phyloP scores from a whole-genome alignment of 2,888 invertebrate species.

The Chironomus tentans region DNA sequence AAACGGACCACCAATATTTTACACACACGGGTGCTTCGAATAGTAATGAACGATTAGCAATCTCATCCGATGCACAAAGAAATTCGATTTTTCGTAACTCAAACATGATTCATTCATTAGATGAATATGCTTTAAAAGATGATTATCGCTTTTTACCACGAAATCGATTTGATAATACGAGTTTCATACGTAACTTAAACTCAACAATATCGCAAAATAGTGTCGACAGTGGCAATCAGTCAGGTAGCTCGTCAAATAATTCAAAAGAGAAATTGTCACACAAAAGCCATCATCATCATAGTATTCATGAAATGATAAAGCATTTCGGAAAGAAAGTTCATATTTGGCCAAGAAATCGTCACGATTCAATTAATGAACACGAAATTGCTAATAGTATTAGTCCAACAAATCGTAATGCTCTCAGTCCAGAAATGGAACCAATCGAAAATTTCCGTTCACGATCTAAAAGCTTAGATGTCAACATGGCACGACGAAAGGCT shows the following conservation, averaged over 20 bases:
- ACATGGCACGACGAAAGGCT: conserved; percentile 47
- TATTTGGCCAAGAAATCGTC: conserved; percentile 57
- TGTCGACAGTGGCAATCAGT: conserved; percentile 27
- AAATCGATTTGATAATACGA: conserved; percentile 36
- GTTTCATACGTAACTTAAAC: conserved; percentile 38
- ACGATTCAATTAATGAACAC: conserved; percentile 38
- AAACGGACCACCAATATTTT: conserved; percentile 41
- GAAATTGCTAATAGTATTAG: conserved; percentile 42
- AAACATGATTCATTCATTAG: conserved; percentile 36
- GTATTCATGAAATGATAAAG: conserved; percentile 67
- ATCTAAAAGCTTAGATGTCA: conserved; percentile 67
- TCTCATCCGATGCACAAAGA: conserved; percentile 33
- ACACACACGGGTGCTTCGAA: conserved; percentile 39
- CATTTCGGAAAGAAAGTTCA: conserved; percentile 67
- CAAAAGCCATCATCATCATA: conserved; percentile 52
- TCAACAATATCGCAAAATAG: conserved; percentile 30
- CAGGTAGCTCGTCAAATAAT: background rate
- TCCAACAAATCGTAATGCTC: conserved; percentile 35
- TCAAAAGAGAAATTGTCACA: conserved; percentile 16
- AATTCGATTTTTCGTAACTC: conserved; percentile 37
- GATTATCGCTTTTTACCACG: conserved; percentile 32
- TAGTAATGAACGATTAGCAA: conserved; percentile 36
- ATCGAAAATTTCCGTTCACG: conserved; percentile 60
- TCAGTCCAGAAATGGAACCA: conserved; percentile 42
- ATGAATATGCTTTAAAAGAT: conserved; percentile 34